phyloP scores from a whole-genome alignment of 2,888 invertebrate species.

The Uloborus plumipes region DNA sequence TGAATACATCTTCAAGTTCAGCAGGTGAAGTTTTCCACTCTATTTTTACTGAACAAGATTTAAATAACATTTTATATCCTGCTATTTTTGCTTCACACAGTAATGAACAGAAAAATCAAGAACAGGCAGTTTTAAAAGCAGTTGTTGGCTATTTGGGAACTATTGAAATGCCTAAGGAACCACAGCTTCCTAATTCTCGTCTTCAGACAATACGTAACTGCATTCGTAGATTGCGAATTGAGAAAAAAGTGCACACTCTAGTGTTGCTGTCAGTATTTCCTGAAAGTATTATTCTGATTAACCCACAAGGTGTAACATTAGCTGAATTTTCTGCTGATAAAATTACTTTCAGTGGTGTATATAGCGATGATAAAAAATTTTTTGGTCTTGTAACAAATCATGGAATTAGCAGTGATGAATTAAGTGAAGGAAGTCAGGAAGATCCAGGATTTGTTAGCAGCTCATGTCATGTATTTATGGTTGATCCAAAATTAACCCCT shows the following conservation, averaged over 20 bases:
- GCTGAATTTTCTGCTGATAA: slow-evolving; percentile 90
- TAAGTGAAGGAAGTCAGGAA: slow-evolving; percentile 68
- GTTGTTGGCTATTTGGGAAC: slow-evolving; percentile 96
- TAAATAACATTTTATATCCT: slow-evolving; percentile 69
- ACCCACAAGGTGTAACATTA: slow-evolving; percentile 82
- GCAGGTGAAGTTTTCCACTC: slow-evolving; percentile 62
- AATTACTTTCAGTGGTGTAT: slow-evolving; percentile 89
- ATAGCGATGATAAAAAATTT: slow-evolving; percentile 90
- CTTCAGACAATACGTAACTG: slow-evolving; percentile 84
- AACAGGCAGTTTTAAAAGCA: slow-evolving; percentile 72
- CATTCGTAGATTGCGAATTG: slow-evolving; percentile 88
- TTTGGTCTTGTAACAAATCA: slow-evolving; percentile 89
- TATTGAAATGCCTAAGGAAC: slow-evolving; percentile 86
- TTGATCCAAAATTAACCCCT: slow-evolving; percentile 87
- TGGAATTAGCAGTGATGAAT: slow-evolving; percentile 66
- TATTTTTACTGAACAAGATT: slow-evolving; percentile 68
- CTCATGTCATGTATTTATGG: slow-evolving; percentile 95
- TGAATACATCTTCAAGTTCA: slow-evolving; percentile 55
- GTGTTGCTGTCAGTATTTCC: slow-evolving; percentile 88
- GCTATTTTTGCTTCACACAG: slow-evolving; percentile 65
- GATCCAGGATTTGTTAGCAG: slow-evolving; percentile 73
- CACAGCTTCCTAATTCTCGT: slow-evolving; percentile 72
- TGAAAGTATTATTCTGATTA: slow-evolving; percentile 82
- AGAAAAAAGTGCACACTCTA: slow-evolving; percentile 83
- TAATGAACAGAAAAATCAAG: slow-evolving; percentile 42